A percentile compares a stretch with the other conserved stretches of the same genome.
These are phyloP conservation scores for Lithobates pipiens DNA, from an alignment of 2,797 vertebrate species.

Conservation along the genomic window DNA sequence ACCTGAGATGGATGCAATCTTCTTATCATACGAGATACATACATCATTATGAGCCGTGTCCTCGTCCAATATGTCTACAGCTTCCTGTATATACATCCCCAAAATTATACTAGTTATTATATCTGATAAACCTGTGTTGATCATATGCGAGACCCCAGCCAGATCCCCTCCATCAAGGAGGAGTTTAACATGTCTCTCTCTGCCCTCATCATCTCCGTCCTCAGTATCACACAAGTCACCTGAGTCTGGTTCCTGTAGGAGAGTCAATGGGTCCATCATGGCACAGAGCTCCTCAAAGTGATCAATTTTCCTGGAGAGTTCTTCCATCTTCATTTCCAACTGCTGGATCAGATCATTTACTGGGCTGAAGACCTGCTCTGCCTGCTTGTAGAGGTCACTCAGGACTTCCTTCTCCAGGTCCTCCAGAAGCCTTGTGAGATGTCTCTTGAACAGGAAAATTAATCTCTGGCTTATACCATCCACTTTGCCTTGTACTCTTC, in stretches of 20 bases:
- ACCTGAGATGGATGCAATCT: background rate
- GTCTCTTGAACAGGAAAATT: background rate
- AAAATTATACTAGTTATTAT: background rate
- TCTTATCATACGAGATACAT: background rate
- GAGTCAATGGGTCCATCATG: background rate
- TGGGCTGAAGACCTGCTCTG: background rate
- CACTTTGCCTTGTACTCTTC: background rate
- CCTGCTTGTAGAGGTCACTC: background rate
- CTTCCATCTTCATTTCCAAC: background rate
- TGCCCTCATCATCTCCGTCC: background rate
- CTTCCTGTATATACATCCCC: background rate
- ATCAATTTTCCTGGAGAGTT: background rate
- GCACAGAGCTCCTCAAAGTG: background rate
- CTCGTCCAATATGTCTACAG: background rate
- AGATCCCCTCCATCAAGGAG: background rate
- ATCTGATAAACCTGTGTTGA: background rate
- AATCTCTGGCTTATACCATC: background rate
- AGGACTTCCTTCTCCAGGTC: conserved; percentile 2
- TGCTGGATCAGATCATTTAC: background rate
- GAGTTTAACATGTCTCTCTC: background rate
- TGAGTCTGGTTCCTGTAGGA: background rate
- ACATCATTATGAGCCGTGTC: background rate
- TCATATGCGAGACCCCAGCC: background rate
- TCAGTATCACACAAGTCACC: background rate
- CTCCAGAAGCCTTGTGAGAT: background rate